Evolutionary conservation across 2,888 invertebrate species (phyloP), one percentile per base, ranked within the genome.

Genomic region (Thecocarcelia acutangulata): DNA sequence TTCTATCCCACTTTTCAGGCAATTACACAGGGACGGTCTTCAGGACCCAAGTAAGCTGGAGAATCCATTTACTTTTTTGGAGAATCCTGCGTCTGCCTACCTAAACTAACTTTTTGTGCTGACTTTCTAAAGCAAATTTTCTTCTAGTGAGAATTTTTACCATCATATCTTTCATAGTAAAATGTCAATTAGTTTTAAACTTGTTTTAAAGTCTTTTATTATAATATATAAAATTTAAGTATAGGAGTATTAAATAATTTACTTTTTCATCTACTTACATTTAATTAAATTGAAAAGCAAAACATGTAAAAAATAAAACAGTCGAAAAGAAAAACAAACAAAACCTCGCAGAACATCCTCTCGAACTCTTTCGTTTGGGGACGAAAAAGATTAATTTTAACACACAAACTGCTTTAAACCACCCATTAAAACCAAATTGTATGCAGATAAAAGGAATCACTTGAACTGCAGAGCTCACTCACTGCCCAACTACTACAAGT

Each of bases 221-320:
- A n/a, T n/a, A n/a, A n/a, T n/a, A 33, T 17, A 6, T 19, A 17
- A 42, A 40, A 4, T 13, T 68, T 21, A 73, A 69, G 76, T 40
- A 63, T 73, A 77, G 52, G n/a, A 42, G 44, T 42, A 44, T 64
- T 77, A 58, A 70, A 69, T 70, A 54, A 59, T 70, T 74, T 40
- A 50, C 44, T 74, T 69, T 78, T 74, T 82, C 11, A 46, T 28
- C 19, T 61, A 74, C 78, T 74, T 74, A 58, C 37, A 78, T 74
- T 82, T 82, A 82, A 82, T 82, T 82, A 74, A 78, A 78, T 74
- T 66, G 66, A 82, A 74, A 37, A 64, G 56, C 37, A 76, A 73
- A 33, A 5, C 37, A 42, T n/a, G 2, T 24, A n/a, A 13, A 4
- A 40, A 21, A 33, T 13, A 48, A 5, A 3, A 13, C 4, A 40